Evolutionary conservation across 2,888 invertebrate species (phyloP).

Genomic region (Masnerella sp.): DNA sequence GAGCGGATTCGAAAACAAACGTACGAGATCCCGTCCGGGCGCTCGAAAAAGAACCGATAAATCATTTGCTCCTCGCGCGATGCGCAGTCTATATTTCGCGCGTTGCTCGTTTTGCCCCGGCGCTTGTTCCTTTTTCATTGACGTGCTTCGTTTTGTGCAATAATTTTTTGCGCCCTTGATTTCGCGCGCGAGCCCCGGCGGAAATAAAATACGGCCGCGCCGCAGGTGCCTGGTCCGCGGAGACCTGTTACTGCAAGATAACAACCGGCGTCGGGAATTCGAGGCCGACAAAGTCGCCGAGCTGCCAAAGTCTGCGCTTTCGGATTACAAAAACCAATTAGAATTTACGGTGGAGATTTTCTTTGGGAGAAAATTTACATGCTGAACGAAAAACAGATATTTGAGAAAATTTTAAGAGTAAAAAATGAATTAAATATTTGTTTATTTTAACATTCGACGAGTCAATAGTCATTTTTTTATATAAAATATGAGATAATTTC

Average conservation of each 20-base stretch:
- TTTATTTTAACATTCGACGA: no score
- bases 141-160: conserved; percentile 42
- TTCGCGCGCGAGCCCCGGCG: conserved; percentile 22
- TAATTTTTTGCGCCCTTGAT: conserved; percentile 53
- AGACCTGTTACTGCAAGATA: conserved; percentile 59
- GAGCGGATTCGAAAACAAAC: conserved; percentile 44
- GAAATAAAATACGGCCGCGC: conserved; percentile 49
- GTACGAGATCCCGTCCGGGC: conserved; percentile 31
- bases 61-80: conserved; percentile 40
- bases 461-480: no score
- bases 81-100: conserved; percentile 39
- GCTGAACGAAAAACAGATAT: no score
- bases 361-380: no score
- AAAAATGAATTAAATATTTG: no score
- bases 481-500: no score
- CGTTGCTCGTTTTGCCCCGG: conserved; percentile 17
- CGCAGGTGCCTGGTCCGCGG: conserved; percentile 46
- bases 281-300: conserved; percentile 14
- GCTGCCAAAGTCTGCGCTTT: background rate
- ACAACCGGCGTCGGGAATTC: conserved; percentile 43
- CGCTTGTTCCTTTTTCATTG: conserved; percentile 21
- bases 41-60: conserved; percentile 46
- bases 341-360: no score
- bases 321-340: no score
- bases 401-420: no score